Base-by-base conservation (phyloP, 2,113 vertebrate genomes). In the Chaetodon auriga region DNA sequence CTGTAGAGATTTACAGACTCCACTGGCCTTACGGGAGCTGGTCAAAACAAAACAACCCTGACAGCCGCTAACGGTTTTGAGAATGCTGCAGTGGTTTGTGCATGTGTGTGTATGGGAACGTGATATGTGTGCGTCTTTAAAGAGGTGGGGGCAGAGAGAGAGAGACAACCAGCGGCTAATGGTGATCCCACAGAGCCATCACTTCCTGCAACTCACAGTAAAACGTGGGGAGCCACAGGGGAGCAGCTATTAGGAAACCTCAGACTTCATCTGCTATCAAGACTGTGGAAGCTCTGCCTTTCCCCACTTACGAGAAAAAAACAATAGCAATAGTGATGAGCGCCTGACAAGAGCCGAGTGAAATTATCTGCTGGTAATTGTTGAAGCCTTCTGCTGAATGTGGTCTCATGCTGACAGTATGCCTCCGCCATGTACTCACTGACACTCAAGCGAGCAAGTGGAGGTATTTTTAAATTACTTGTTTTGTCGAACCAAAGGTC, bases 141-240 rank as follows among this genome's bases (percentile, higher is more conserved):
- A n/a, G n/a, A n/a, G n/a, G n/a, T n/a, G n/a, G n/a, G n/a, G n/a
- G n/a, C n/a, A n/a, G n/a, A n/a, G n/a, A n/a, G 30, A 30, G 11
- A 80, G 48, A 83, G 81, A 83, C 68, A 84, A 76, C 77, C 55
- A 63, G 75, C 30, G 68, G 88, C 62, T 90, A 87, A 92, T 90
- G 81, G 88, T 72, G 87, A 81, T 82, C 89, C 84, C 79, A 71
- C 70, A 71, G 88, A 78, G 62, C 66, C 84, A 60, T 79, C 81
- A 74, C 85, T 85, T 81, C 69, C 74, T 73, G 75, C 65, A 76
- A 16, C 77, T 83, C 71, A 51, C 36, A 71, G 80, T 62, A 72
- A 88, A 82, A 87, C 53, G 61, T 75, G 69, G 23, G 18, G 38
- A 76, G 66, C 77, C 83, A 63, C 25, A 43, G 61, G 63, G 80